Evolutionary conservation across 2,797 vertebrate species (phyloP).

Genomic region (Limosa lapponica): DNA sequence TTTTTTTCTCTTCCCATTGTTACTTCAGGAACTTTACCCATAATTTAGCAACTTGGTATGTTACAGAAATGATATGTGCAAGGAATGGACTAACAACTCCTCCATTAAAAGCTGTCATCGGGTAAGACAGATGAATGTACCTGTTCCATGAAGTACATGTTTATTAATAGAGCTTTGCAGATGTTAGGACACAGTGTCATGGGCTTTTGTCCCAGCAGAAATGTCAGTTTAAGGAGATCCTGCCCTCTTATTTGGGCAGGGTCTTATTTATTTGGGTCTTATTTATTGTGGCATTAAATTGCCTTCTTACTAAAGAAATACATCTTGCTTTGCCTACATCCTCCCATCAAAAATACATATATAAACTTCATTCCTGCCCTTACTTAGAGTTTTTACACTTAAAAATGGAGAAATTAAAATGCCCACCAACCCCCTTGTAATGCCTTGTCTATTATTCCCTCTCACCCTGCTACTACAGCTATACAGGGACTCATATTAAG

Average conservation of each 20-base stretch:
- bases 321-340: not conserved
- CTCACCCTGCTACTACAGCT: not conserved
- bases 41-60: not conserved
- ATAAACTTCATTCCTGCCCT: not conserved
- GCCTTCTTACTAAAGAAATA: not conserved
- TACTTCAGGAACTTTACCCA: not conserved
- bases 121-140: not conserved
- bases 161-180: not conserved
- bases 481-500: not conserved
- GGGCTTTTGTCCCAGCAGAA: not conserved
- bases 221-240: not conserved
- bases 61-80: accelerated
- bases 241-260: too few relatives aligned
- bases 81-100: not conserved
- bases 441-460: not conserved
- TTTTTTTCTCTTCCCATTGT: not conserved
- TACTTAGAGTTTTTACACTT: not conserved
- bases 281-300: not conserved
- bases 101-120: not conserved
- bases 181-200: not conserved
- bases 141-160: accelerated
- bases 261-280: not conserved
- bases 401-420: not conserved
- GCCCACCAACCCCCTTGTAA: not conserved
- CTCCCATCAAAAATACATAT: not conserved